A percentile compares a stretch with the other conserved stretches of the same genome.
Evolutionary conservation across 2,888 invertebrate species (phyloP).

Genomic region (Brachylomia viminalis): DNA sequence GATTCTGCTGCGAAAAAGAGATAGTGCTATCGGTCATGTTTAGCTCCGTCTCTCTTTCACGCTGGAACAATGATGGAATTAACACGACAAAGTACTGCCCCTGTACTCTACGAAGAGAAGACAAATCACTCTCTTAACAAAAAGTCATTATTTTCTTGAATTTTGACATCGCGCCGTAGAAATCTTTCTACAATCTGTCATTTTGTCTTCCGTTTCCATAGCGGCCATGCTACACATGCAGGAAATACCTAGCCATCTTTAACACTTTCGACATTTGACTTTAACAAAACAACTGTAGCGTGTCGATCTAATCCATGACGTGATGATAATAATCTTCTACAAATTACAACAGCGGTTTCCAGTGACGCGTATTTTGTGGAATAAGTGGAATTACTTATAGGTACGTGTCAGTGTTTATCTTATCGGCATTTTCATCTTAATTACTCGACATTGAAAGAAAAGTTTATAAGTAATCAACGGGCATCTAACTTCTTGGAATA

Average conservation of each 20-base stretch:
- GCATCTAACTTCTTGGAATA: background rate
- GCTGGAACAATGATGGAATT: too few relatives aligned
- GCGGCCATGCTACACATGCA: too few relatives aligned
- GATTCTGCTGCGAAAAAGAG: too few relatives aligned
- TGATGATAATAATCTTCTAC: slow-evolving; percentile 12
- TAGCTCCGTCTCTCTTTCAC: too few relatives aligned
- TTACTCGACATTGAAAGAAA: slow-evolving; percentile 5
- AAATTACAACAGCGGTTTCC: slow-evolving; percentile 29
- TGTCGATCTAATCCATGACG: slow-evolving; percentile 26
- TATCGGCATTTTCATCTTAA: slow-evolving; percentile 20
- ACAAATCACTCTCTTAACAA: too few relatives aligned
- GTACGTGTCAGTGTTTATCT: slow-evolving; percentile 17
- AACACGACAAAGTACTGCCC: too few relatives aligned
- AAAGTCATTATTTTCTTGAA: too few relatives aligned
- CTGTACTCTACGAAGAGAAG: too few relatives aligned
- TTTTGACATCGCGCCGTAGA: too few relatives aligned
- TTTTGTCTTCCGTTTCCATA: too few relatives aligned
- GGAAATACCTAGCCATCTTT: slow-evolving; percentile 9
- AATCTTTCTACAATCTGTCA: too few relatives aligned
- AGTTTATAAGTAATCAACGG: background rate
- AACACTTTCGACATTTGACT: slow-evolving; percentile 25
- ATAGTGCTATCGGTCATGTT: too few relatives aligned
- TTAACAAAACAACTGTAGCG: slow-evolving; percentile 12
- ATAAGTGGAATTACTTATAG: slow-evolving; percentile 1
- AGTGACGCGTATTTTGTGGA: slow-evolving; percentile 7